Evolutionary conservation across 2,888 invertebrate genomes (phyloP), one percentile per base, ranked within the genome.

Genomic region (Phymatocera aterrima): DNA sequence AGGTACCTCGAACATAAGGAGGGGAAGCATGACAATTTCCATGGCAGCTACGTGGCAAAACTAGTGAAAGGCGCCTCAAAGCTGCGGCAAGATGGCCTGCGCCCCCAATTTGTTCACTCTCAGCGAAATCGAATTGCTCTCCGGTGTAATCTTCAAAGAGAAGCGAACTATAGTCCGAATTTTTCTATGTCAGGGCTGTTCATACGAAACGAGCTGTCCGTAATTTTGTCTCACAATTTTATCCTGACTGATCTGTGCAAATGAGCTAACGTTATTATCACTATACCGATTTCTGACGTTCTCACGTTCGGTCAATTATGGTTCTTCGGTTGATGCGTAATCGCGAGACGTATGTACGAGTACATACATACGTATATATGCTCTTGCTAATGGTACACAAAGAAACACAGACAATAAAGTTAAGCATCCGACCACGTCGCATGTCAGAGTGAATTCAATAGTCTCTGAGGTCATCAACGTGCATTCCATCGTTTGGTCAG

Each of bases 41-140:
- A 91, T 92, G 93, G 93, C 94, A 94, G 92, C 94, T 94, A 92
- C 93, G 93, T 91, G 94, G 94, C 92, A 94, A 94, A 93, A 94
- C 93, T 90, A 92, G 88, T 90, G 92, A 91, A 91, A 92, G 91
- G 86, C 91, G 91, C 90, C 91, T 91, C 90, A 92, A 90, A 89
- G 91, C 91, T 88, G 88, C 89, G 87, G 87, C 88, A 87, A 89
- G 89, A 85, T 88, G 88, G 86, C 88, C 88, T 84, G 87, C 88
- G 86, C 88, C 89, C 87, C 89, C 89, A 84, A 87, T 89, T 85
- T 86, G 88, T 88, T 89, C 89, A 85, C 89, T 88, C 88, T 90
- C 90, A 85, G 89, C 90, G 84, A 90, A 89, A 88, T 90, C 89
- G 89, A 88, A 89, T 89, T 87, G 88, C 88, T 90, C 89, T 87